Evolutionary conservation across 2,888 invertebrate species (phyloP).

Genomic region (Drosophila kanekoi): DNA sequence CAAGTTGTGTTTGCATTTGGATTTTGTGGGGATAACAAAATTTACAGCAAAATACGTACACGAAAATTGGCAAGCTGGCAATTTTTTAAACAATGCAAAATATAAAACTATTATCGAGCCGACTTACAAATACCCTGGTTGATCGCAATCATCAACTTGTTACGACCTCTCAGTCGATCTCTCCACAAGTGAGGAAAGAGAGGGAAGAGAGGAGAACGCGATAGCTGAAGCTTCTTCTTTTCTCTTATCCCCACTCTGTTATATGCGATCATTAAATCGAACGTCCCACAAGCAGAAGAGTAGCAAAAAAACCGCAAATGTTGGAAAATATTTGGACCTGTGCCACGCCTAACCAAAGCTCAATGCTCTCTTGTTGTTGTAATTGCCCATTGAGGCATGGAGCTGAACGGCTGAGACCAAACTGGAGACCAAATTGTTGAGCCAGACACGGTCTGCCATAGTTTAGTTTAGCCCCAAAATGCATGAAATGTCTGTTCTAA

Average conservation of each 20-base stretch:
- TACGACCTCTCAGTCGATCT: too few species aligned
- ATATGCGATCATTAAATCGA: background rate
- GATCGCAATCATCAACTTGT: too few species aligned
- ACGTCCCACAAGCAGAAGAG: background rate
- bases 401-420: slow-evolving; percentile 37
- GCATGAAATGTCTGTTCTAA: slow-evolving; percentile 81
- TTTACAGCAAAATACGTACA: slow-evolving; percentile 43
- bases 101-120: background rate
- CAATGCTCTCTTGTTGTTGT: slow-evolving; percentile 33
- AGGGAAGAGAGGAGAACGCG: too few species aligned
- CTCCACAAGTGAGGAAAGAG: too few species aligned
- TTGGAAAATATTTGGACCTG: slow-evolving; percentile 44
- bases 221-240: too few species aligned
- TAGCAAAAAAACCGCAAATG: slow-evolving; percentile 46
- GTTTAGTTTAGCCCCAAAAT: slow-evolving; percentile 61
- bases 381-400: slow-evolving; percentile 71
- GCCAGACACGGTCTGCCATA: slow-evolving; percentile 34
- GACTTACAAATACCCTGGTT: slow-evolving; percentile 27
- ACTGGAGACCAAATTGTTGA: slow-evolving; percentile 20
- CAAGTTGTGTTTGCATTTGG: slow-evolving; percentile 38
- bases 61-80: slow-evolving; percentile 56
- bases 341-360: slow-evolving; percentile 26
- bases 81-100: slow-evolving; percentile 61
- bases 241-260: too few species aligned
- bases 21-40: slow-evolving; percentile 38